Percentiles rank a stretch among this genome's conserved stretches.
Conservation (phyloP, 2,113 vertebrate species). For the Oncorhynchus clarkii region DNA sequence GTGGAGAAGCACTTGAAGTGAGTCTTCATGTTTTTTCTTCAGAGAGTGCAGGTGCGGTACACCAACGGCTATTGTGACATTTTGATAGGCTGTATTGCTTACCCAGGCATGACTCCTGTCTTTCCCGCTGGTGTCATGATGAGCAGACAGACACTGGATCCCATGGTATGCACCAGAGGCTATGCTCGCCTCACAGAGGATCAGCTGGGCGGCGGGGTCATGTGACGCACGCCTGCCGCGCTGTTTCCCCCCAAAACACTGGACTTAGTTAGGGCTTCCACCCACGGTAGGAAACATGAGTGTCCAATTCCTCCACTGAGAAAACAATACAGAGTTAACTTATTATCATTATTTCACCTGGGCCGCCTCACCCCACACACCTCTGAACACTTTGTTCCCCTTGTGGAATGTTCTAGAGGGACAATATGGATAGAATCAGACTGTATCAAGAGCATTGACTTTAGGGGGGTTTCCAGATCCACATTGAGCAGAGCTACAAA, state of each 20-base stretch:
- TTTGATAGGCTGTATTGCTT: constrained; percentile 14
- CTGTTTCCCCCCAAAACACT: constrained; percentile 21
- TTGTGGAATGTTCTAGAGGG: constrained; percentile 27
- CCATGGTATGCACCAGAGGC: constrained; percentile 48
- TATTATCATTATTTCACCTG: constrained; percentile 16
- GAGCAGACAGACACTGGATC: constrained; percentile 45
- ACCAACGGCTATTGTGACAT: constrained; percentile 27
- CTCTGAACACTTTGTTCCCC: constrained; percentile 22
- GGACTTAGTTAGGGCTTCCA: constrained; percentile 26
- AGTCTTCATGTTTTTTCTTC: neutral
- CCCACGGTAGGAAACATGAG: constrained; percentile 32
- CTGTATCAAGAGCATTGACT: neutral
- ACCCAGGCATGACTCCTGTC: constrained; percentile 39
- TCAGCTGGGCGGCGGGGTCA: constrained; percentile 14
- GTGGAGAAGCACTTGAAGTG: no score
- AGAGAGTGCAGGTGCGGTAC: constrained; percentile 60
- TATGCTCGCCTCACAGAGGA: constrained; percentile 24
- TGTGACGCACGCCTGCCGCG: constrained; percentile 38
- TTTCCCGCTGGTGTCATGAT: constrained; percentile 34
- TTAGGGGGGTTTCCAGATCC: neutral
- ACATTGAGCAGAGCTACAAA: constrained; percentile 14
- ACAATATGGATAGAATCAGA: neutral
- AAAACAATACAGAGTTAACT: constrained; percentile 47
- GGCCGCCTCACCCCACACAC: constrained; percentile 25
- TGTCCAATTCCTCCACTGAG: constrained; percentile 34